phyloP scores from a whole-genome alignment of 2,888 invertebrate genomes.

The Tetragnatha montana region DNA sequence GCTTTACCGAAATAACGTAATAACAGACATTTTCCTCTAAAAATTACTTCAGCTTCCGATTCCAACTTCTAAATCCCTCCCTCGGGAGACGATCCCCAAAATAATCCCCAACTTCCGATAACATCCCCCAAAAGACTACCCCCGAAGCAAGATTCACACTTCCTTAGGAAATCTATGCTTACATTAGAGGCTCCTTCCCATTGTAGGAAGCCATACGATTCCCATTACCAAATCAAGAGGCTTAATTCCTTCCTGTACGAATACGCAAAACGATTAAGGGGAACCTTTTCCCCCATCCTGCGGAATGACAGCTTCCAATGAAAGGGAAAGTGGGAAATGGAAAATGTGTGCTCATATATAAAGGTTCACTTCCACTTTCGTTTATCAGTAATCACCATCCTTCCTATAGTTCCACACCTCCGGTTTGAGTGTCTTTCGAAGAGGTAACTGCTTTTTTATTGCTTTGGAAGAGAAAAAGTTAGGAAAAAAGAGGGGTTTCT shows the following conservation, averaged over 20 bases:
- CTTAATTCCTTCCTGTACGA: conserved; percentile 28
- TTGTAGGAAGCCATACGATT: neutral
- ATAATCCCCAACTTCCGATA: neutral
- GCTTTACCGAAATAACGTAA: no score
- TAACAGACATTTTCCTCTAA: no score
- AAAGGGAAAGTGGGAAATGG: neutral
- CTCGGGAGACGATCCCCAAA: neutral
- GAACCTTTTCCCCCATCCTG: neutral
- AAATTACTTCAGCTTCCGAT: neutral
- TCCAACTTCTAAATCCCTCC: neutral
- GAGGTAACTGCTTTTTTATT: neutral
- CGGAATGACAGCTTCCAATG: conserved; percentile 49
- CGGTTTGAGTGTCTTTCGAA: neutral
- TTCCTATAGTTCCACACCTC: neutral
- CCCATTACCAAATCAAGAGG: neutral
- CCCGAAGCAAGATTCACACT: no score
- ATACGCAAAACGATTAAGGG: conserved; percentile 6
- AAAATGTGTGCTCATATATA: conserved; percentile 40
- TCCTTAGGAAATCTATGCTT: neutral
- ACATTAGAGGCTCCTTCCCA: neutral
- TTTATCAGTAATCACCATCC: conserved; percentile 16
- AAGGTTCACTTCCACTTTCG: conserved; percentile 28
- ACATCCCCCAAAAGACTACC: neutral
- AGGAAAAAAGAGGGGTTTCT: no score
- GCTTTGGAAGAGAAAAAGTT: neutral